phyloP scores from a whole-genome alignment of 2,797 vertebrate species.

The Epinephelus awoara region DNA sequence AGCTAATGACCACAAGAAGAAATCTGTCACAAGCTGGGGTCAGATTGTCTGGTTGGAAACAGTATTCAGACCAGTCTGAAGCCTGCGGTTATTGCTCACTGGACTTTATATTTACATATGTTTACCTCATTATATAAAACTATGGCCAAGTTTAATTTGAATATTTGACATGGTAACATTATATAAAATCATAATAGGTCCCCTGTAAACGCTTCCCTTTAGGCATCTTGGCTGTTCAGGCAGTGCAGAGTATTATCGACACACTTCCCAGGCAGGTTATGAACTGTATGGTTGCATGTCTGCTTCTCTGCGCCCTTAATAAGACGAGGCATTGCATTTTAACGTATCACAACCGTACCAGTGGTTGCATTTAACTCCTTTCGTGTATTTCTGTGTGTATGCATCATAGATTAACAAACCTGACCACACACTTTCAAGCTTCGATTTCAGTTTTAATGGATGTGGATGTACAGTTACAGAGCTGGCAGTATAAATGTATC shows the following conservation, averaged over 20 bases:
- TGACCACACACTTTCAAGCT: neutral
- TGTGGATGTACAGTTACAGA: neutral
- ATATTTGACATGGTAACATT: no score
- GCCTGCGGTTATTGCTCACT: no score
- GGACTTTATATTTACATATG: no score
- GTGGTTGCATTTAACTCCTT: neutral
- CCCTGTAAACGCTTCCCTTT: neutral
- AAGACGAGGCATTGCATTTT: neutral
- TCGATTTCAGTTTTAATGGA: neutral
- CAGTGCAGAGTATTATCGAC: neutral
- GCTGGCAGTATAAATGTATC: neutral
- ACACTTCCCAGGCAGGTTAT: constrained; percentile 17
- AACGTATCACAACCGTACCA: neutral
- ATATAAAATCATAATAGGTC: no score
- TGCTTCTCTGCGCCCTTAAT: constrained; percentile 4
- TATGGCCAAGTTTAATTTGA: no score
- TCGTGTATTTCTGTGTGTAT: neutral
- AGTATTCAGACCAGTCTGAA: no score
- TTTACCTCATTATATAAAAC: no score
- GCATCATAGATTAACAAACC: neutral
- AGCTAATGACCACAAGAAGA: no score
- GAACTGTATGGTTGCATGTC: constrained; percentile 11
- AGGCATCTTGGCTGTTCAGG: constrained; percentile 1
- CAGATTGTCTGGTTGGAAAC: no score
- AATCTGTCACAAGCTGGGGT: no score